These are phyloP conservation scores for Pocillopora grandis DNA, from an alignment of 92 coral and sea anemone species.

Conservation along the genomic window DNA sequence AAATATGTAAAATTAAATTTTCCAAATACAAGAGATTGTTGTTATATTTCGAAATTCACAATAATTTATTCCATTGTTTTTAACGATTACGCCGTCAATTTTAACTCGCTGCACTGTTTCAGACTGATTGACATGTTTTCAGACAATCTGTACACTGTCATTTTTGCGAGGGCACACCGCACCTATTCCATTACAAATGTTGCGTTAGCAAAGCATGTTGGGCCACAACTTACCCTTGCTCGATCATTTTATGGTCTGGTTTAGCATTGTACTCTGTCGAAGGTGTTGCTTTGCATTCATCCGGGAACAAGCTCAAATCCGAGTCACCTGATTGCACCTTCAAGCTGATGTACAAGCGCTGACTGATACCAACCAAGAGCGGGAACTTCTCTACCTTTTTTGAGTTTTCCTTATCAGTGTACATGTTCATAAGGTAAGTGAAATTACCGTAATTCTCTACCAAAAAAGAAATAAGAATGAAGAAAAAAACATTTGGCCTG, in stretches of 20 bases:
- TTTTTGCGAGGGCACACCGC: too few species aligned
- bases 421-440: conserved; percentile 73
- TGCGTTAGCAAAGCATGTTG: too few species aligned
- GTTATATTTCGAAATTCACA: too few species aligned
- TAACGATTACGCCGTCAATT: too few species aligned
- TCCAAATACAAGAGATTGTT: too few species aligned
- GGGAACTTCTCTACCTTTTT: conserved; percentile 59
- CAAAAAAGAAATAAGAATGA: not conserved
- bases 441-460: conserved; percentile 75
- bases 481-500: not conserved
- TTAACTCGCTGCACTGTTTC: too few species aligned
- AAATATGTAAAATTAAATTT: too few species aligned
- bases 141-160: too few species aligned
- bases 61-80: too few species aligned
- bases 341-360: conserved; percentile 62
- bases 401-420: conserved; percentile 59
- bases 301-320: conserved; percentile 55
- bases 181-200: too few species aligned
- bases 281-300: conserved; percentile 76
- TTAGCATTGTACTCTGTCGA: conserved; percentile 59
- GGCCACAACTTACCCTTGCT: conserved; percentile 50
- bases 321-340: conserved; percentile 60
- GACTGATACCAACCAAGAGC: conserved; percentile 47
- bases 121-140: too few species aligned
- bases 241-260: conserved; percentile 61